Conservation (phyloP, 2,113 vertebrate genomes). For the Salvelinus fontinalis region DNA sequence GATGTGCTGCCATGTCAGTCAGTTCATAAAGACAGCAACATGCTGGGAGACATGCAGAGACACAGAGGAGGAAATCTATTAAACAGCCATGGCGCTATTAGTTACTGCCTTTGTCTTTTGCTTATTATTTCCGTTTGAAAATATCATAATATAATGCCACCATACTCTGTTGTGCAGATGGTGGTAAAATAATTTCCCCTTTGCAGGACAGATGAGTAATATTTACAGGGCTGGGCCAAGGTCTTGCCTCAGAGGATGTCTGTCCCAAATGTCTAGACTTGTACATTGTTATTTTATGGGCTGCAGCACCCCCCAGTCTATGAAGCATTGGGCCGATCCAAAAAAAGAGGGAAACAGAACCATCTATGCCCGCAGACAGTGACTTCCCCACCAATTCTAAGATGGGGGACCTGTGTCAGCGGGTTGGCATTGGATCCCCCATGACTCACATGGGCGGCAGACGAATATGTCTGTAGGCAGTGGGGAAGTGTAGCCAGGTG, state of each 20-base stretch:
- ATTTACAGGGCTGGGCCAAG: slow-evolving; percentile 32
- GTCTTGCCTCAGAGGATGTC: slow-evolving; percentile 1
- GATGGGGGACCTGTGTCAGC: too few species aligned
- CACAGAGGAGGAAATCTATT: neutral
- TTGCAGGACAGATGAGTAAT: slow-evolving; percentile 1
- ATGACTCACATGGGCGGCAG: too few species aligned
- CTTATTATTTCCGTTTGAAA: slow-evolving; percentile 20
- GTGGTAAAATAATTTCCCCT: slow-evolving; percentile 34
- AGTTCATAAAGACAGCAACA: slow-evolving; percentile 36
- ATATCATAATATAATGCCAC: slow-evolving; percentile 32
- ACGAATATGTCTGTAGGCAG: too few species aligned
- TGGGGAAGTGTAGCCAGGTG: too few species aligned
- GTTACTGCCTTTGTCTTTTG: slow-evolving; percentile 16
- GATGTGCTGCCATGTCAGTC: slow-evolving; percentile 15
- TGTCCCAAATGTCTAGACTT: too few species aligned
- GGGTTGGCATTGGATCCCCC: too few species aligned
- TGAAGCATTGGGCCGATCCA: neutral
- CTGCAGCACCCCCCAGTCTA: neutral
- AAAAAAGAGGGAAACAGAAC: too few species aligned
- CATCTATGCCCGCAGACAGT: neutral
- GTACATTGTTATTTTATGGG: neutral
- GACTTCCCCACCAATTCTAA: too few species aligned
- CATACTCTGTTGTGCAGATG: slow-evolving; percentile 33
- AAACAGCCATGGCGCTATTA: neutral
- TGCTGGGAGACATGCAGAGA: neutral